These are phyloP conservation scores for Amphiprion percula DNA, from an alignment of 2,113 vertebrate genomes.

Conservation along the genomic window DNA sequence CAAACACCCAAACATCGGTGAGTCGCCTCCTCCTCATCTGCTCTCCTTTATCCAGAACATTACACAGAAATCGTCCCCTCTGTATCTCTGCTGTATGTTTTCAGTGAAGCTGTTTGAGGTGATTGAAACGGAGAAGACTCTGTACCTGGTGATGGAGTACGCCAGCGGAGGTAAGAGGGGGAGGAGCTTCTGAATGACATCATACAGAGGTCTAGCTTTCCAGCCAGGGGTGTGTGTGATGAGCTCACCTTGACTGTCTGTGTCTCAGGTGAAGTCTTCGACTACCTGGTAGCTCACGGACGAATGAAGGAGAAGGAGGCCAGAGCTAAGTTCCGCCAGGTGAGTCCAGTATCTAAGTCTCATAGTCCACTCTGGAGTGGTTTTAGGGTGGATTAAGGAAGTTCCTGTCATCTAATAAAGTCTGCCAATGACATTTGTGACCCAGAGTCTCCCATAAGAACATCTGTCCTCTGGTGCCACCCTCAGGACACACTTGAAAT, in stretches of 20 bases:
- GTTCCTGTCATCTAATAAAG: no score
- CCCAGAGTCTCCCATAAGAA: no score
- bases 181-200: not conserved
- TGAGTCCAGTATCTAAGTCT: not conserved
- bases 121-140: no score
- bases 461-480: no score
- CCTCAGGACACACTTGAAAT: no score
- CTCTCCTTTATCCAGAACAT: no score
- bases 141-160: no score
- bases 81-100: constrained; percentile 2
- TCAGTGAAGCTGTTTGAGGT: constrained; percentile 10
- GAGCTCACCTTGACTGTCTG: not conserved
- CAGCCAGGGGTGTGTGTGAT: not conserved
- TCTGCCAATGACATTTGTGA: no score
- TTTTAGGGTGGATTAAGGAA: no score
- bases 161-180: no score
- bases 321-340: constrained; percentile 85
- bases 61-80: no score
- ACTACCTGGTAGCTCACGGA: constrained; percentile 94
- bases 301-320: constrained; percentile 89
- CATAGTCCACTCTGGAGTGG: not conserved
- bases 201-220: not conserved
- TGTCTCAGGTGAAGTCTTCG: constrained; percentile 90
- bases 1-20: constrained; percentile 64
- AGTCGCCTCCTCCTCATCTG: not conserved